Evolutionary conservation across 2,888 invertebrate genomes (phyloP).

Genomic region (Maniola hyperantus): DNA sequence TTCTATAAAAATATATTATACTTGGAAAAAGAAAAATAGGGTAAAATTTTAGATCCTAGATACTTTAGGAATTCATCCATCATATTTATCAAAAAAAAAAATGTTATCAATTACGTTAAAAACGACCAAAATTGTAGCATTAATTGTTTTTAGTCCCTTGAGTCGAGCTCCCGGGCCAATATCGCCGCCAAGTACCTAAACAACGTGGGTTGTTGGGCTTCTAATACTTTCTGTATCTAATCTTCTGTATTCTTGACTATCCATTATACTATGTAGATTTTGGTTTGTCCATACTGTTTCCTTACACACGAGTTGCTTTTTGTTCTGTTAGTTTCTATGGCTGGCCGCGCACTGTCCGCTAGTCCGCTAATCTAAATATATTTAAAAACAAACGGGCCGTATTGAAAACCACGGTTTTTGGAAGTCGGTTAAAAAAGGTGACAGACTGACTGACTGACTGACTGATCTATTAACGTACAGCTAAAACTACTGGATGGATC

Average conservation of each 20-base stretch:
- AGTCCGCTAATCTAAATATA: too few species aligned
- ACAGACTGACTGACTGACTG: too few species aligned
- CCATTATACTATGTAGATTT: conserved; percentile 16
- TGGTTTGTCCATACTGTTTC: conserved; percentile 17
- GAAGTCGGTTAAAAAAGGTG: too few species aligned
- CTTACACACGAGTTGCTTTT: conserved; percentile 17
- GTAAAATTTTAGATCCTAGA: not conserved
- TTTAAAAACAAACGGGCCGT: too few species aligned
- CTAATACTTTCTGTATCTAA: conserved; percentile 19
- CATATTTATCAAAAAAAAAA: not conserved
- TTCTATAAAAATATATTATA: too few species aligned
- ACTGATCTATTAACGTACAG: too few species aligned
- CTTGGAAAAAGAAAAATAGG: too few species aligned
- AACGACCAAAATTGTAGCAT: not conserved
- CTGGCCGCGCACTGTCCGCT: not conserved
- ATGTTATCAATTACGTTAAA: conserved; percentile 1
- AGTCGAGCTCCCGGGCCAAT: conserved; percentile 22
- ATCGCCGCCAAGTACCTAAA: conserved; percentile 19
- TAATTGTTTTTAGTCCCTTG: not conserved
- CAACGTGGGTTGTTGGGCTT: conserved; percentile 29
- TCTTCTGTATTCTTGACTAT: conserved; percentile 17
- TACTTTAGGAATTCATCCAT: not conserved
- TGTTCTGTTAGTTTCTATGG: conserved; percentile 2
- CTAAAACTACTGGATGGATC: too few species aligned
- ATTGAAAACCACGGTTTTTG: too few species aligned